These are phyloP conservation scores for Mus spretus DNA, from an alignment of 2,797 vertebrate genomes.

Conservation along the genomic window DNA sequence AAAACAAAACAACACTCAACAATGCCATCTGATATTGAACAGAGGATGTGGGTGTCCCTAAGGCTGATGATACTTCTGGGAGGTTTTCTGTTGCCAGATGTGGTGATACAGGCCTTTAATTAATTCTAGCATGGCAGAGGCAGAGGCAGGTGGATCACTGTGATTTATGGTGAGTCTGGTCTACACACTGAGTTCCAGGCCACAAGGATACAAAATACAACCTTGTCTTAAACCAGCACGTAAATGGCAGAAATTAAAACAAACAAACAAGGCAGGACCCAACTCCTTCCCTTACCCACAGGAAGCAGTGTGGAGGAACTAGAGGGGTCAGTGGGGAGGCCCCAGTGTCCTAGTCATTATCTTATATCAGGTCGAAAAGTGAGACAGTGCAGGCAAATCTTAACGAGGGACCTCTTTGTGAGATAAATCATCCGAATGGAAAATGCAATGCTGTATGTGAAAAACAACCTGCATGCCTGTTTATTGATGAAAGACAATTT, in stretches of 20 bases:
- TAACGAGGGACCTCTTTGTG: background rate
- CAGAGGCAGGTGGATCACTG: background rate
- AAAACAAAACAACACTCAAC: background rate
- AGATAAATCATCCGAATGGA: background rate
- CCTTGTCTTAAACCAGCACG: background rate
- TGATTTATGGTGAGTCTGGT: background rate
- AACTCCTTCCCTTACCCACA: background rate
- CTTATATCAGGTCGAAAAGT: background rate
- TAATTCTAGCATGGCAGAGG: background rate
- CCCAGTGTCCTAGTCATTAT: background rate
- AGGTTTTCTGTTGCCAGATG: background rate
- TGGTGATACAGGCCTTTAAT: background rate
- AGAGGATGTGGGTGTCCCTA: background rate
- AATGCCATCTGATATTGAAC: accelerated
- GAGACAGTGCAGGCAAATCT: background rate
- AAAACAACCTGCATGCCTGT: background rate
- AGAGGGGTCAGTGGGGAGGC: too few species aligned
- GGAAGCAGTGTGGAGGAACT: too few species aligned
- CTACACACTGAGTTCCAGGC: background rate
- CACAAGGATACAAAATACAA: background rate
- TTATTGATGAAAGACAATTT: accelerated
- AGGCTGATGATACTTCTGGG: background rate
- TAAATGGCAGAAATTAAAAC: background rate
- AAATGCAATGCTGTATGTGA: accelerated
- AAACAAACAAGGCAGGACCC: accelerated